Base-by-base conservation (phyloP, 2,797 vertebrate genomes). In the Lithobates sylvaticus region DNA sequence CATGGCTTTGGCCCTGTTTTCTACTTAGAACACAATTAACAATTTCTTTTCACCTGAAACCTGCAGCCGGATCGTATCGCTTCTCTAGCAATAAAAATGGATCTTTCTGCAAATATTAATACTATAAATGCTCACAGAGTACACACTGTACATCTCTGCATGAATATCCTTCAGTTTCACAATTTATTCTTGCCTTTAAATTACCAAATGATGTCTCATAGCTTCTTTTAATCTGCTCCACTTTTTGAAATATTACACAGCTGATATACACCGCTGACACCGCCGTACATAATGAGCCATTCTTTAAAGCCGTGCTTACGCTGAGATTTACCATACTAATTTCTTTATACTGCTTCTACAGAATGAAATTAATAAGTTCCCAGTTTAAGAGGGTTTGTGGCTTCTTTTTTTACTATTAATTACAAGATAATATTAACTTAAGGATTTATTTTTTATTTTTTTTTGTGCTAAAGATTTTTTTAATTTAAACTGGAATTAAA, bases 321-420 rank as follows among this genome's bases (percentile, higher is more conserved):
- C n/a, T 0, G 32, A 78, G 83, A 78, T 84, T 71, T 71, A 84
- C 75, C 34, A 72, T 64, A 34, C 74, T 71, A 71, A 84, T 70
- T 27, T 78, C 73, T 71, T 75, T 84, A 69, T 18, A 58, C 26
- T 39, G 76, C 67, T 32, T 44, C 34, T 64, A 78, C 36, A 44
- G 76, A 34, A 44, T 13, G 26, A 79, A 79, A 79, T 78, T 5
- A 65, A 78, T 78, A 68, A 15, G 12, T 36, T 16, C 0, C 34
- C 13, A 27, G 76, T 42, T 65, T 39, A 23, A 27, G 76, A 27
- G 26, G 13, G 64, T 65, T 54, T 54, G 50, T 54, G 50, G 15
- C 3, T 54, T 54, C 15, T 54, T 54, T 54, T 54, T 54, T 39
- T 39, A 39, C 39, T 39, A 39, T 16, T 54, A 54, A 54, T 54